phyloP scores from a whole-genome alignment of 2,888 invertebrate genomes.

The Bombyx huttoni region DNA sequence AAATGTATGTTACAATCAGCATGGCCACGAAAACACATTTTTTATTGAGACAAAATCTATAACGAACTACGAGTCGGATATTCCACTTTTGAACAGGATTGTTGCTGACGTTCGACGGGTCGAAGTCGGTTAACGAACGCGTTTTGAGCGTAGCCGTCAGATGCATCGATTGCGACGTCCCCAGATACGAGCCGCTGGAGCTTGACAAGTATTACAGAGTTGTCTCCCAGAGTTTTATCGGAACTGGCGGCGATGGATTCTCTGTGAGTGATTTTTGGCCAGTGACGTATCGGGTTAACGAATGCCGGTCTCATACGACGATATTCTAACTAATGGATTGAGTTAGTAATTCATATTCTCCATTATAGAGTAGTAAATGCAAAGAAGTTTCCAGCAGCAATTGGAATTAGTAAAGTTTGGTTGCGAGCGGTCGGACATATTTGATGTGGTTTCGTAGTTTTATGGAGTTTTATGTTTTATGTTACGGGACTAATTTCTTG shows the following conservation, averaged over 20 bases:
- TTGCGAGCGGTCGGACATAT: too few relatives aligned
- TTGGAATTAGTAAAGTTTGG: too few relatives aligned
- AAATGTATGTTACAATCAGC: too few relatives aligned
- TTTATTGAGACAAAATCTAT: not conserved
- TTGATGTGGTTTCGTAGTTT: too few relatives aligned
- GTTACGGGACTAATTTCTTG: too few relatives aligned
- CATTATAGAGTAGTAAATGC: too few relatives aligned
- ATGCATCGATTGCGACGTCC: constrained; percentile 77
- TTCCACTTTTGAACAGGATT: constrained; percentile 26
- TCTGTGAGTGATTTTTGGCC: constrained; percentile 36
- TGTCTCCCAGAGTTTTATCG: constrained; percentile 72
- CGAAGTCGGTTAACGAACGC: constrained; percentile 67
- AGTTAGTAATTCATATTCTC: too few relatives aligned
- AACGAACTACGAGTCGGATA: not conserved
- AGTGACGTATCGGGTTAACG: too few relatives aligned
- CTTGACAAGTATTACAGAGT: constrained; percentile 74
- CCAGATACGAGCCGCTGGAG: constrained; percentile 74
- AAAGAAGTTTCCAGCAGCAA: too few relatives aligned
- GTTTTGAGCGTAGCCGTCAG: constrained; percentile 69
- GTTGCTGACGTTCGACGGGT: constrained; percentile 72
- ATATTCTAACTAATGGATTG: too few relatives aligned
- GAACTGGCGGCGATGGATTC: constrained; percentile 79
- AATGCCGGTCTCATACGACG: too few relatives aligned
- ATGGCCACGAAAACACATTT: not conserved
- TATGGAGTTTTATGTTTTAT: too few relatives aligned